Evolutionary conservation across 2,113 vertebrate species (phyloP).

Genomic region (Callaeas wilsoni): DNA sequence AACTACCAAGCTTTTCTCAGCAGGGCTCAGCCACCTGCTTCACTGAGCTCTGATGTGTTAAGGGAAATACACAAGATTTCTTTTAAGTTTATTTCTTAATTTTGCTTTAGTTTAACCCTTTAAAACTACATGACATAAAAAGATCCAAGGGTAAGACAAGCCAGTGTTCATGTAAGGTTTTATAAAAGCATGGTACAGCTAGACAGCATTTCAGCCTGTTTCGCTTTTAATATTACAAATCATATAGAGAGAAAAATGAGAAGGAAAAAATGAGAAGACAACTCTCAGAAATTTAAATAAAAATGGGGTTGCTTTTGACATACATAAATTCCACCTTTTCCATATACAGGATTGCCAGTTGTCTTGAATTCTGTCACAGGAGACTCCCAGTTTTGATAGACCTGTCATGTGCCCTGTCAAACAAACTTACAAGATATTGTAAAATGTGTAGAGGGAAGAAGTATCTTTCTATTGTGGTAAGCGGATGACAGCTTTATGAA

Average conservation of each 20-base stretch:
- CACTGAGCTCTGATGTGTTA: not conserved
- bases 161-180: not conserved
- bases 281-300: not conserved
- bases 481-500: not conserved
- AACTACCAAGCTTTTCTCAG: not conserved
- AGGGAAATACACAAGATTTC: not conserved
- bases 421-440: constrained; percentile 6
- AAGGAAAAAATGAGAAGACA: not conserved
- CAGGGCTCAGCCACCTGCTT: not conserved
- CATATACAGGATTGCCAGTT: constrained; percentile 5
- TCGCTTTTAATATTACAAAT: not conserved
- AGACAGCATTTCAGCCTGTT: not conserved
- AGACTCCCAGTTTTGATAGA: constrained; percentile 54
- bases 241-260: not conserved
- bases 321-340: not conserved
- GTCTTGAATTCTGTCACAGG: constrained; percentile 16
- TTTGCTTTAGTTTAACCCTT: not conserved
- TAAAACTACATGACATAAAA: not conserved
- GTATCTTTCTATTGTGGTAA: not conserved
- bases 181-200: not conserved
- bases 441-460: not conserved
- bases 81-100: not conserved
- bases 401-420: constrained; percentile 40
- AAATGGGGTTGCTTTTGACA: not conserved
- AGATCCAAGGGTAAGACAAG: not conserved